Base-by-base conservation (phyloP, 1,140 invertebrate species). In the Sycophila sp. region DNA sequence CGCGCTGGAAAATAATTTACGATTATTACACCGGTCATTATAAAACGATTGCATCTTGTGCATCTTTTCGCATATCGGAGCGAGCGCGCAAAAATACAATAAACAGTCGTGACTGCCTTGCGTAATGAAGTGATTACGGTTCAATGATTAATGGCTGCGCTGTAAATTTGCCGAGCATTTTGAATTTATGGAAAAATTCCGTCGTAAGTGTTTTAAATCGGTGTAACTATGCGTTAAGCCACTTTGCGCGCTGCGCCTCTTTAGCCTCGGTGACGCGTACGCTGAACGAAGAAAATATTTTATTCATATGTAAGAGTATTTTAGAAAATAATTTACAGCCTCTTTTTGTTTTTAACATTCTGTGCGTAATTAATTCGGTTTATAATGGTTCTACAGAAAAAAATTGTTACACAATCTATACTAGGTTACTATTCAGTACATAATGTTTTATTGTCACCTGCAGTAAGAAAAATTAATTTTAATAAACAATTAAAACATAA, bases 71-170 rank as follows among this genome's bases (percentile, higher is more conserved):
- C n/a, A 17, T 34, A 8, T 1, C 2, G 1, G n/a, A n/a, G 30
- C 24, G 24, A 17, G 17, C 47, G 36, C 7, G 7, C 8, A 15
- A 17, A 49, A 6, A 49, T 4, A 58, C 30, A 59, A 59, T 68
- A 68, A 68, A 40, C 28, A 40, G 15, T 28, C 32, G 28, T 1
- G 13, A 22, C 36, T 45, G 2, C 15, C 10, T 68, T 59, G 42
- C 40, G 65, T 45, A 68, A 68, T 28, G 55, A 59, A 59, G 53
- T 45, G 40, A 30, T 56, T 66, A 66, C 34, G 53, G 30, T 11
- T 32, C 10, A 19, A 47, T 58, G 64, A 67, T 58, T 67, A 56
- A 45, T 24, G 40, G 15, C 38, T 24, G 4, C 10, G 2, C 45
- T 36, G 13, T 68, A 59, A 59, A 59, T 68, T 59, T 68, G 38